These are phyloP conservation scores for Sphaeridia pumilis DNA, from an alignment of 2,888 invertebrate species.

Conservation along the genomic window DNA sequence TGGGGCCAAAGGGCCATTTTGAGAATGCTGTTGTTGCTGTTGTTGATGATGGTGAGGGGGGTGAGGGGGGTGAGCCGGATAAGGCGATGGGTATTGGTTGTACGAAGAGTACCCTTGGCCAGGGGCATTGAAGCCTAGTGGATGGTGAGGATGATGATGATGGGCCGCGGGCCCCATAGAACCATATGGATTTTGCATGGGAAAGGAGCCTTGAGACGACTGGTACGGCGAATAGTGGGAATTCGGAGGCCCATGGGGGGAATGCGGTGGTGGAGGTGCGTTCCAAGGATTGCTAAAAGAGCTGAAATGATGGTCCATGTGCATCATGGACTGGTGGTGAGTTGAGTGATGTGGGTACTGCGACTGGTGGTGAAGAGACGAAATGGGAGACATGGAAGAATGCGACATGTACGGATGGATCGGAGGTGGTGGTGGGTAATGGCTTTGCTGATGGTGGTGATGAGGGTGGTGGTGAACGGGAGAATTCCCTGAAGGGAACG, in stretches of 20 bases:
- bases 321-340: conserved; percentile 13
- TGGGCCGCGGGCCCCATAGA: not conserved
- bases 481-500: conserved; percentile 1
- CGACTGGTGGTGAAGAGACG: no score
- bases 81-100: not conserved
- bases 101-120: not conserved
- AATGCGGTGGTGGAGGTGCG: conserved; percentile 11
- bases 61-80: not conserved
- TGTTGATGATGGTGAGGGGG: not conserved
- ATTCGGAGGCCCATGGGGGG: conserved; percentile 14
- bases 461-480: conserved; percentile 8
- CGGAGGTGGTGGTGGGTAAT: not conserved
- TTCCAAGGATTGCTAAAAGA: conserved; percentile 19
- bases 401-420: not conserved
- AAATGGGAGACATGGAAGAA: conserved; percentile 9
- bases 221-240: conserved; percentile 37
- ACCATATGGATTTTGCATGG: not conserved
- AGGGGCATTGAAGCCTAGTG: not conserved
- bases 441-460: conserved; percentile 1
- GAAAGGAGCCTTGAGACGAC: not conserved
- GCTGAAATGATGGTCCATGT: conserved; percentile 8
- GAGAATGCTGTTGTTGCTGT: not conserved
- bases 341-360: conserved; percentile 17
- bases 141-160: not conserved
- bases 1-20: no score